Evolutionary conservation across 2,797 vertebrate species (phyloP).

Genomic region (Sibirionetta formosa): DNA sequence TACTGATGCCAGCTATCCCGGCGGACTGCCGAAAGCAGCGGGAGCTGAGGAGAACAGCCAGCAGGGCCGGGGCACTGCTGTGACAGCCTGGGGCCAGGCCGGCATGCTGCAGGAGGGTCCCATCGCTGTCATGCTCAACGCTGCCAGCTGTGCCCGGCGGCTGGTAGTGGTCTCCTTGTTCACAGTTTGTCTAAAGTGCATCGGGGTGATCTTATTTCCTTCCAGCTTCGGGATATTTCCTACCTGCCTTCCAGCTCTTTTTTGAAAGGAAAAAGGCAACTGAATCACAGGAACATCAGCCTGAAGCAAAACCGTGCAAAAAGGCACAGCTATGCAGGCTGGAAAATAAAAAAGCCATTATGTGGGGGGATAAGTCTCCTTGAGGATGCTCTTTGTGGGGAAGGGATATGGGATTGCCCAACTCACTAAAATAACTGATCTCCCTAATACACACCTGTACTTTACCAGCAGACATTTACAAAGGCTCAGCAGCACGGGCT

Average conservation of each 20-base stretch:
- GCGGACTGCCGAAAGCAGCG: neutral
- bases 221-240: neutral
- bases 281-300: neutral
- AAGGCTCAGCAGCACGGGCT: fast-evolving
- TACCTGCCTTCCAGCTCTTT: neutral
- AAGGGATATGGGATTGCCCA: neutral
- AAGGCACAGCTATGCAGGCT: neutral
- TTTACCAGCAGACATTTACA: fast-evolving
- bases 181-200: neutral
- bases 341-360: neutral
- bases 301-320: neutral
- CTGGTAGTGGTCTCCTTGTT: neutral
- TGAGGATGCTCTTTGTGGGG: neutral
- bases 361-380: fast-evolving
- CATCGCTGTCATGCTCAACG: too few species aligned
- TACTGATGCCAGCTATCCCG: neutral
- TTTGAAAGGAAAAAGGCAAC: neutral
- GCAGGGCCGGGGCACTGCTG: too few species aligned
- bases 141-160: neutral
- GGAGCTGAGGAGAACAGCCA: too few species aligned
- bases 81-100: too few species aligned
- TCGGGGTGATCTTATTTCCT: neutral
- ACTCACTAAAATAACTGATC: neutral
- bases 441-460: fast-evolving
- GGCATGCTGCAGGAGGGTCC: too few species aligned